A percentile compares a stretch with the other conserved stretches of the same genome.
Evolutionary conservation across 1,140 invertebrate species (phyloP).

Genomic region (Saccostrea cuccullata): DNA sequence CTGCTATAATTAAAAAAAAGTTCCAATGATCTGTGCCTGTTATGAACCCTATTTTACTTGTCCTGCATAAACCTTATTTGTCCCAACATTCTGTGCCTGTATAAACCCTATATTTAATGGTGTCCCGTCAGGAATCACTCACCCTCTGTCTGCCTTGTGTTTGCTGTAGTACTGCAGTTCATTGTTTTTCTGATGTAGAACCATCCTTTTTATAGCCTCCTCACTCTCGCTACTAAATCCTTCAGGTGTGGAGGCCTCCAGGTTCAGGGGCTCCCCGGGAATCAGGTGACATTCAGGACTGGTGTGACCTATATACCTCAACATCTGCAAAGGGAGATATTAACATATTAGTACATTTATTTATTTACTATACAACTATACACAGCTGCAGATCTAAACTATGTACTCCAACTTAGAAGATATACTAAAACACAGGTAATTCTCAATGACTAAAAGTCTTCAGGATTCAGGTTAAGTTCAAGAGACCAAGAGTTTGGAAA

Average conservation of each 20-base stretch:
- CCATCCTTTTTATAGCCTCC: conserved; percentile 70
- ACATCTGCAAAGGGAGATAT: conserved; percentile 81
- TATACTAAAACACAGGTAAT: no score
- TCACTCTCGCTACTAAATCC: conserved; percentile 74
- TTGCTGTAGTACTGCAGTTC: conserved; percentile 68
- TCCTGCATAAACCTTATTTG: neutral
- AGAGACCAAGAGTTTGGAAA: no score
- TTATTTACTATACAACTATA: no score
- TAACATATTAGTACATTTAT: no score
- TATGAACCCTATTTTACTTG: neutral
- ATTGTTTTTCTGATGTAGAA: conserved; percentile 70
- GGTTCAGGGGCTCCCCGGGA: conserved; percentile 75
- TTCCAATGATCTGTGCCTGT: neutral
- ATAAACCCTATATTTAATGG: neutral
- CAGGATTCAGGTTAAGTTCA: no score
- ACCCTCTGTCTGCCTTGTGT: conserved; percentile 70
- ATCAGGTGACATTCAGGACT: conserved; percentile 90
- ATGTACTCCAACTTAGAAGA: no score
- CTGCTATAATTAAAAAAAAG: neutral
- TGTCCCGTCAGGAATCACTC: neutral
- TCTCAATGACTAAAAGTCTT: no score
- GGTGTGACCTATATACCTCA: conserved; percentile 93
- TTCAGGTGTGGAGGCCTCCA: conserved; percentile 73
- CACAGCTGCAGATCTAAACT: no score
- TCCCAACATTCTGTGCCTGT: neutral